Conservation (phyloP, 2,888 invertebrate genomes). For the Cryptophagus acutangulus region DNA sequence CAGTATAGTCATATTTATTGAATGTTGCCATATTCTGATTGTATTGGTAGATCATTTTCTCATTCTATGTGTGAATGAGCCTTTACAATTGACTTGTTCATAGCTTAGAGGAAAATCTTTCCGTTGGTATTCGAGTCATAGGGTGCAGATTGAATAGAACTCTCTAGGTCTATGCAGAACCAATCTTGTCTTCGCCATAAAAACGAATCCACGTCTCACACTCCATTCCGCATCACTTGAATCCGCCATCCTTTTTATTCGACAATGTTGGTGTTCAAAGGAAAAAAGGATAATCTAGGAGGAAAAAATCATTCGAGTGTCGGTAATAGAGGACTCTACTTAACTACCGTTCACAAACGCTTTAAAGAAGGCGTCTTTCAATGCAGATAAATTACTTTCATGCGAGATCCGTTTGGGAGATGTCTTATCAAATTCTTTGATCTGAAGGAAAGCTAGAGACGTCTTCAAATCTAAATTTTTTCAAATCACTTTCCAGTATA, state of each 20-base stretch:
- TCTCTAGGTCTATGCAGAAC: constrained; percentile 15
- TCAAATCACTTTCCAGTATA: constrained; percentile 11
- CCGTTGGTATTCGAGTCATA: constrained; percentile 23
- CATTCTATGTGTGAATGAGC: constrained; percentile 22
- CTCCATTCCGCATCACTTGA: constrained; percentile 15
- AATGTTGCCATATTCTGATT: no score
- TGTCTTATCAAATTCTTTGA: constrained; percentile 35
- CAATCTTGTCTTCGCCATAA: constrained; percentile 20
- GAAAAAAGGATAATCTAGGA: constrained; percentile 21
- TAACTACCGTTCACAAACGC: constrained; percentile 24
- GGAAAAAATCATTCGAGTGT: constrained; percentile 30
- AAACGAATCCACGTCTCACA: constrained; percentile 24
- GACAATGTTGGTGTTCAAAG: constrained; percentile 17
- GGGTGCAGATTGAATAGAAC: constrained; percentile 25
- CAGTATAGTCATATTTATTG: constrained; percentile 4
- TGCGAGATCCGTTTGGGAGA: constrained; percentile 30
- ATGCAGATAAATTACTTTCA: constrained; percentile 36
- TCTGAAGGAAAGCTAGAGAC: constrained; percentile 18
- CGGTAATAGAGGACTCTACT: constrained; percentile 30
- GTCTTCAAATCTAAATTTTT: constrained; percentile 15
- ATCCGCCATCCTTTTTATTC: constrained; percentile 12
- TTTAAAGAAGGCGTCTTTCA: constrained; percentile 28
- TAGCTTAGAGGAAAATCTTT: constrained; percentile 21
- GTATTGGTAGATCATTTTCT: no score
- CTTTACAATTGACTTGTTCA: constrained; percentile 26